Conservation (phyloP, 2,888 invertebrate genomes). For the Erebia ligea region DNA sequence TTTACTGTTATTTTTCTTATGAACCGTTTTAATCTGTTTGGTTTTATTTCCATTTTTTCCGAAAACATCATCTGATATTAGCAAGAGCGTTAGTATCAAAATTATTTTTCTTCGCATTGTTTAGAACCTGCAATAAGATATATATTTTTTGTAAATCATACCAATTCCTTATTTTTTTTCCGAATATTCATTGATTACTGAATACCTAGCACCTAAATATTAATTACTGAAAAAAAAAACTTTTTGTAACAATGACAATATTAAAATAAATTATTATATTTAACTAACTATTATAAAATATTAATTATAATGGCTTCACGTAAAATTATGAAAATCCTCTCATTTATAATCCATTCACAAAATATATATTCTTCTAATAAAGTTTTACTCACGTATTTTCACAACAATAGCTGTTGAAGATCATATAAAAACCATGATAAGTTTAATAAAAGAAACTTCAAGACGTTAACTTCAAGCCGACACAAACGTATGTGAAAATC, state of each 20-base stretch:
- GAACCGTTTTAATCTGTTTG: conserved; percentile 49
- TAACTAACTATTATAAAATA: too few relatives aligned
- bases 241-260: too few relatives aligned
- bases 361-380: not conserved
- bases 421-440: conserved; percentile 33
- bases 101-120: conserved; percentile 63
- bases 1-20: conserved; percentile 50
- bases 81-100: conserved; percentile 53
- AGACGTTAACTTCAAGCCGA: conserved; percentile 38
- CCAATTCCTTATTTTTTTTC: not conserved
- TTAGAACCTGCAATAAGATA: conserved; percentile 53
- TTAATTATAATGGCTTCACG: too few relatives aligned
- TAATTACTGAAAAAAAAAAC: too few relatives aligned
- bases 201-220: too few relatives aligned
- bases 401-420: conserved; percentile 39
- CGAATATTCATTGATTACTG: not conserved
- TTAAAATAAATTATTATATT: too few relatives aligned
- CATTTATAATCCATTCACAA: not conserved
- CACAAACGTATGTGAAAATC: conserved; percentile 49
- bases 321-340: too few relatives aligned
- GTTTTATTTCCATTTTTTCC: conserved; percentile 58
- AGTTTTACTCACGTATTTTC: conserved; percentile 35
- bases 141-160: not conserved
- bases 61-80: conserved; percentile 58
- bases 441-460: conserved; percentile 7